Evolutionary conservation across 2,797 vertebrate species (phyloP), one percentile per base, ranked within the genome.

Genomic region (Cyclopterus lumpus): DNA sequence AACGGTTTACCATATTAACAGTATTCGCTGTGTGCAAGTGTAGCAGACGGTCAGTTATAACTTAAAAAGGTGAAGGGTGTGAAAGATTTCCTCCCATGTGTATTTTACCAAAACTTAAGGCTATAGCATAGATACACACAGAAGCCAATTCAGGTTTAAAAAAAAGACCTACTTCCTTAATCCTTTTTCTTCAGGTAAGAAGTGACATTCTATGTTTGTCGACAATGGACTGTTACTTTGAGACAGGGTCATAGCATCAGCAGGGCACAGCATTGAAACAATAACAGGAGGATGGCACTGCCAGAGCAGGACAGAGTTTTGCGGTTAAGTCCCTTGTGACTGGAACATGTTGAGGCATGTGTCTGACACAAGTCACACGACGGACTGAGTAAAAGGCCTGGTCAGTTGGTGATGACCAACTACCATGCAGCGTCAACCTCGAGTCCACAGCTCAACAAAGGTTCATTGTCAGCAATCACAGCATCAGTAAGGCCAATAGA

Each of bases 11-110:
- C 84, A 89, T 74, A 83, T 62, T 78, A 69, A 88, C 57, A 84
- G 79, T 71, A 87, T 88, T 91, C 86, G 87, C n/a, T n/a, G 84
- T 91, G 86, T 86, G 85, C 79, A 86, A 77, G 75, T 81, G 84
- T 73, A 79, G 84, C 85, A 75, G 61, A 79, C 70, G 65, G 85
- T 90, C 85, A 86, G 89, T 88, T 91, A 68, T n/a, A 73, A 78
- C 22, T 80, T 76, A 60, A 75, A 6, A 70, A 70, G 14, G 55
- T 78, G 42, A 75, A 75, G 28, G 66, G 73, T 14, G 24, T 70
- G 57, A 82, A 81, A 77, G 46, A 44, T 80, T 67, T 64, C 58
- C 40, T 84, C 38, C 24, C 28, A 3, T 62, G 24, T 55, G 30
- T 60, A 18, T 54, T 36, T 48, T 58, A 24, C 53, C 58, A 74